These are phyloP conservation scores for Pelecanoides urinatrix DNA, from an alignment of 2,113 vertebrate genomes.

Conservation along the genomic window DNA sequence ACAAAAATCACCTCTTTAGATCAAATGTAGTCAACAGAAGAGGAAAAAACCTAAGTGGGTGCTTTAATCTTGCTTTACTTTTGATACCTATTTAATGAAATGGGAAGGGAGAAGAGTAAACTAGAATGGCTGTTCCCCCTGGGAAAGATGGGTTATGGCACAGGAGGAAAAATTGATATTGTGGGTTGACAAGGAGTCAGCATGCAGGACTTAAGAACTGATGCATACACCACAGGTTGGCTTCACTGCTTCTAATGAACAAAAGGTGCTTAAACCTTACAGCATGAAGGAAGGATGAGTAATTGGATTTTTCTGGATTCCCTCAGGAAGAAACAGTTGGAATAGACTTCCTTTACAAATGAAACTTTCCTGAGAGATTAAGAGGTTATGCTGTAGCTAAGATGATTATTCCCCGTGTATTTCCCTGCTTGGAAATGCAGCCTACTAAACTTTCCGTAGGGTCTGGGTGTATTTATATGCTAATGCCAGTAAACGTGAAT, in stretches of 20 bases:
- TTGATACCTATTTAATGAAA: conserved; percentile 35
- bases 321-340: not conserved
- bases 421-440: not conserved
- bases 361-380: not conserved
- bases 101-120: not conserved
- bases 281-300: not conserved
- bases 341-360: not conserved
- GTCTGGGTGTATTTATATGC: not conserved
- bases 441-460: not conserved
- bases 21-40: not conserved
- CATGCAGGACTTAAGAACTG: not conserved
- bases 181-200: not conserved
- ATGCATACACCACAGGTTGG: not conserved
- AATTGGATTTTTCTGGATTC: not conserved
- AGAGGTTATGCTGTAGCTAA: not conserved
- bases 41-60: not conserved
- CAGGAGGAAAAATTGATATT: not conserved
- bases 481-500: not conserved
- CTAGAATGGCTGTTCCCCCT: not conserved
- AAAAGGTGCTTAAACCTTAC: not conserved
- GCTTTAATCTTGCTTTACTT: conserved; percentile 46
- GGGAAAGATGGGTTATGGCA: not conserved
- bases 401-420: not conserved
- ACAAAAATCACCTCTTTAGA: conserved; percentile 3
- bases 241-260: not conserved